These are phyloP conservation scores for Alexandromys fortis DNA, from an alignment of 2,113 vertebrate genomes.

Conservation along the genomic window DNA sequence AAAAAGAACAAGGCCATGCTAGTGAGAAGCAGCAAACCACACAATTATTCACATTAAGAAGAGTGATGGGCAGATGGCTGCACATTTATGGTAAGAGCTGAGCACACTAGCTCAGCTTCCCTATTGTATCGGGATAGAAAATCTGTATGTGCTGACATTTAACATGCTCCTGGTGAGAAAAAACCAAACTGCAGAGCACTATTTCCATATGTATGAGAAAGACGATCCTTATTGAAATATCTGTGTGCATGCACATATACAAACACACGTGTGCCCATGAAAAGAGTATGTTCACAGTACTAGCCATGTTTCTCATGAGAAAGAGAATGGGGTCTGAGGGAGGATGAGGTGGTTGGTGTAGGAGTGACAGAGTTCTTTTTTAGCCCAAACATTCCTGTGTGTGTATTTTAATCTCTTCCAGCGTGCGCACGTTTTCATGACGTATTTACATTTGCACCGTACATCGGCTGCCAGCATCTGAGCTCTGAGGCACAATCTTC, in stretches of 20 bases:
- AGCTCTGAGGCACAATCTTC: neutral
- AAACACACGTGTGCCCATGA: neutral
- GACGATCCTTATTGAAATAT: neutral
- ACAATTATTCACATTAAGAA: neutral
- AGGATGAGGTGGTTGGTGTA: neutral
- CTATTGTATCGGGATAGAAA: neutral
- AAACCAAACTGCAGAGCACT: conserved; percentile 12
- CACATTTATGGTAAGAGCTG: neutral
- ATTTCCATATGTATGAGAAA: neutral
- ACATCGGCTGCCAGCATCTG: neutral
- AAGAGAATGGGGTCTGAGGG: neutral
- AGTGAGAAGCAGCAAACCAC: neutral
- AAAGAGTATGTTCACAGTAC: neutral
- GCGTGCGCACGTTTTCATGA: neutral
- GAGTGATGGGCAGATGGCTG: neutral
- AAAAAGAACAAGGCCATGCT: neutral
- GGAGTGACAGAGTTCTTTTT: neutral
- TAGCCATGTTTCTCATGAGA: neutral
- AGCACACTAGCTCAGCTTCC: neutral
- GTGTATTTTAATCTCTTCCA: conserved; percentile 39
- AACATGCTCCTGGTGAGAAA: neutral
- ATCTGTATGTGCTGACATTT: neutral
- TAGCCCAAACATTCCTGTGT: neutral
- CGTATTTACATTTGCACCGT: conserved; percentile 36
- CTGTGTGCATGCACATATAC: neutral